Evolutionary conservation across 2,113 vertebrate species (phyloP).

Genomic region (Coregonus clupeaformis): DNA sequence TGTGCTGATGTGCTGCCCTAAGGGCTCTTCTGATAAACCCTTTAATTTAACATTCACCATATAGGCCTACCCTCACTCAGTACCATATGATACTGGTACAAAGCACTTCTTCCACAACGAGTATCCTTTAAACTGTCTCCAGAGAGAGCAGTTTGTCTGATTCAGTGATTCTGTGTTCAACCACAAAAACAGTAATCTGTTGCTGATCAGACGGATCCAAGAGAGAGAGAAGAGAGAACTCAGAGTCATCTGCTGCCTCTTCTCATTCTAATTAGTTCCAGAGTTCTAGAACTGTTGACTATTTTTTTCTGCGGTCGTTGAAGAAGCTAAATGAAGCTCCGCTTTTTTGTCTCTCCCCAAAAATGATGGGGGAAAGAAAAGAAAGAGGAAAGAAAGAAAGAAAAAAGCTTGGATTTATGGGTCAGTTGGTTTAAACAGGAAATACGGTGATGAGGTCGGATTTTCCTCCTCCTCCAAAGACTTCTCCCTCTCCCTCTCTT

Average conservation of each 20-base stretch:
- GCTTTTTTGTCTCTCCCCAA: conserved; percentile 7
- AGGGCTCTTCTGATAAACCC: conserved; percentile 19
- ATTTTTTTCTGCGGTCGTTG: conserved; percentile 32
- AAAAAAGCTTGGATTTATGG: conserved; percentile 32
- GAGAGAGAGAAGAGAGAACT: conserved; percentile 17
- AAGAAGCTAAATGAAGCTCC: conserved; percentile 24
- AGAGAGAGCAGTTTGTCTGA: conserved; percentile 42
- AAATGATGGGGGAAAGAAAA: not conserved
- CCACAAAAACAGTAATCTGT: conserved; percentile 46
- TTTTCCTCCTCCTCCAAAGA: conserved; percentile 31
- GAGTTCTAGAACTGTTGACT: conserved; percentile 29
- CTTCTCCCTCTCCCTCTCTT: conserved; percentile 18
- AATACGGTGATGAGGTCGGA: conserved; percentile 29
- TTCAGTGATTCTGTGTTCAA: conserved; percentile 36
- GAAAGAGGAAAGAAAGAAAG: conserved; percentile 22
- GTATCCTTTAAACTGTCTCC: conserved; percentile 16
- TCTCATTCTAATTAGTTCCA: conserved; percentile 47
- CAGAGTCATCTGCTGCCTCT: conserved; percentile 26
- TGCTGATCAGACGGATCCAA: conserved; percentile 45
- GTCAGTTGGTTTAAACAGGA: conserved; percentile 45
- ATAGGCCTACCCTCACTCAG: conserved; percentile 20
- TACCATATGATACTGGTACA: conserved; percentile 40
- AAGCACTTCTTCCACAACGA: conserved; percentile 39
- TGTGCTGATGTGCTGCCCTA: conserved; percentile 25
- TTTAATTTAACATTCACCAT: conserved; percentile 26